phyloP scores from a whole-genome alignment of 2,797 vertebrate species.

The Pseudopleuronectes americanus region DNA sequence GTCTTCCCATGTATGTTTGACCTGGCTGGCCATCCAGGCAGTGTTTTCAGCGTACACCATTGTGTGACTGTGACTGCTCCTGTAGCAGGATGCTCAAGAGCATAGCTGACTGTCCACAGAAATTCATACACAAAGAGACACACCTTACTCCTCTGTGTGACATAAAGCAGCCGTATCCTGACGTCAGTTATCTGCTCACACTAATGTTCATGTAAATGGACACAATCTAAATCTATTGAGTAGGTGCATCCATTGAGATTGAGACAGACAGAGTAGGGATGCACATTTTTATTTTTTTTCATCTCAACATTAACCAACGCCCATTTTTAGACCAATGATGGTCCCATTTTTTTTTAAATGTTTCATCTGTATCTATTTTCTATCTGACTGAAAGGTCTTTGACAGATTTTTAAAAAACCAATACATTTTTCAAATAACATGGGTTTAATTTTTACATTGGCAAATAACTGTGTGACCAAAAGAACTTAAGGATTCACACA shows the following conservation, averaged over 20 bases:
- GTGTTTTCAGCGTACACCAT: constrained; percentile 45
- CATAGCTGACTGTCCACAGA: constrained; percentile 8
- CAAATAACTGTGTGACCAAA: too few relatives aligned
- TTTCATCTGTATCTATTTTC: too few relatives aligned
- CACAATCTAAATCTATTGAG: not conserved
- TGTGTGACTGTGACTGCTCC: constrained; percentile 56
- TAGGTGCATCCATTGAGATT: not conserved
- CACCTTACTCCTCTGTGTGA: not conserved
- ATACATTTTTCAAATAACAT: too few relatives aligned
- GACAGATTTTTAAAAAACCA: too few relatives aligned
- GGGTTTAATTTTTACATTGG: too few relatives aligned
- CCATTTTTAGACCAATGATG: too few relatives aligned
- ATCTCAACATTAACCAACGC: too few relatives aligned
- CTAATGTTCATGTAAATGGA: constrained; percentile 32
- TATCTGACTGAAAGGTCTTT: too few relatives aligned
- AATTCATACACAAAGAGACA: not conserved
- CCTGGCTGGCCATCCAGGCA: constrained; percentile 58
- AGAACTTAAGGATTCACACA: too few relatives aligned
- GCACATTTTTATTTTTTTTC: too few relatives aligned
- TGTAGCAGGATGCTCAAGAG: constrained; percentile 31
- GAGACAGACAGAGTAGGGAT: not conserved
- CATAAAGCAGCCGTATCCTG: constrained; percentile 25
- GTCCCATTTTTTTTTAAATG: too few relatives aligned
- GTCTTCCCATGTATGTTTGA: constrained; percentile 39
- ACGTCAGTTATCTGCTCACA: constrained; percentile 30